phyloP scores from a whole-genome alignment of 2,797 vertebrate genomes.

The Lepus oiostolus region DNA sequence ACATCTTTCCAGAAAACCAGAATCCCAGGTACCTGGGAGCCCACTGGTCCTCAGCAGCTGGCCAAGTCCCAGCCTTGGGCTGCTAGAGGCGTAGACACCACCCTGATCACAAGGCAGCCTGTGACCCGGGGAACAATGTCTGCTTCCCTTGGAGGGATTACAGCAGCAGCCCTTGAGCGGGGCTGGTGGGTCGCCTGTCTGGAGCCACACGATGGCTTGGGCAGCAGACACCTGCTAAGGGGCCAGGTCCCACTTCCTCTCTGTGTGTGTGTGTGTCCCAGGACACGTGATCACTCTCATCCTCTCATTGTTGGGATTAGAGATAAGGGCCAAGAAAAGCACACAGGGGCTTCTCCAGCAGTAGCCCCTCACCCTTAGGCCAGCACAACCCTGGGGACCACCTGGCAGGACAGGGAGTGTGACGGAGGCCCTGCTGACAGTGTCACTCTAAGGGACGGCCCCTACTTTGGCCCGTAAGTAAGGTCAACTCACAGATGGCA shows the following conservation, averaged over 20 bases:
- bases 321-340: background rate
- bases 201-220: background rate
- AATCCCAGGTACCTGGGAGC: background rate
- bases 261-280: too few relatives aligned
- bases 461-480: background rate
- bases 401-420: background rate
- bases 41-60: background rate
- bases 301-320: background rate
- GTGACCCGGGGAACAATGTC: background rate
- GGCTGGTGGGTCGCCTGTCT: background rate
- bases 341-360: background rate
- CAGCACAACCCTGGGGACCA: background rate
- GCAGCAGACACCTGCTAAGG: background rate
- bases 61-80: background rate
- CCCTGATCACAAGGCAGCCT: background rate
- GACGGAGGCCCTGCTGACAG: rapidly evolving
- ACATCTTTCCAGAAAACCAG: background rate
- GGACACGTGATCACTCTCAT: rapidly evolving
- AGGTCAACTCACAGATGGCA: background rate
- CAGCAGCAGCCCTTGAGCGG: background rate
- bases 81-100: background rate
- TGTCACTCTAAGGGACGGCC: too few relatives aligned
- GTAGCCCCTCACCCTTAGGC: background rate
- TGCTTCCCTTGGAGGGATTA: background rate
- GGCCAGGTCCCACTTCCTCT: too few relatives aligned